A percentile compares a stretch with the other conserved stretches of the same genome.
phyloP scores from a whole-genome alignment of 2,113 vertebrate genomes.

The Sorex fumeus region DNA sequence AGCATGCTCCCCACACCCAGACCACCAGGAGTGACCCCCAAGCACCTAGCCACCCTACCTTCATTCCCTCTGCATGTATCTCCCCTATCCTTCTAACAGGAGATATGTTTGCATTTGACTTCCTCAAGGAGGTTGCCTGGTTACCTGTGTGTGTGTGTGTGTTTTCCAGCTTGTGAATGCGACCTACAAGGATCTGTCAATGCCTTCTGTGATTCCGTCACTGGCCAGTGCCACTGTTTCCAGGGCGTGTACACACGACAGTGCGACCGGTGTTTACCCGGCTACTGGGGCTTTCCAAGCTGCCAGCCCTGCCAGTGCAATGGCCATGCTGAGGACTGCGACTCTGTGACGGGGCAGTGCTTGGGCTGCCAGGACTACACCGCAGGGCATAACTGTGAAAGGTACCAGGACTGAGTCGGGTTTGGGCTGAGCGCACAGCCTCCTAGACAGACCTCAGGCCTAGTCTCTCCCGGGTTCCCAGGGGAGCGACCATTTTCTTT shows the following conservation, averaged over 20 bases:
- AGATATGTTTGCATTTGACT: background rate
- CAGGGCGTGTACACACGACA: slow-evolving; percentile 91
- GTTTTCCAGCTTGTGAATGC: slow-evolving; percentile 93
- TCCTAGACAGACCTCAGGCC: background rate
- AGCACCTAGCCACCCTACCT: too few relatives aligned
- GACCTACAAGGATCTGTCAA: slow-evolving; percentile 92
- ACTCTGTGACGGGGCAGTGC: slow-evolving; percentile 92
- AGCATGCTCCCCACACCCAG: too few relatives aligned
- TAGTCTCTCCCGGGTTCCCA: background rate
- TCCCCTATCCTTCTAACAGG: too few relatives aligned
- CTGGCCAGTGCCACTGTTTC: slow-evolving; percentile 95
- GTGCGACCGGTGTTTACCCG: slow-evolving; percentile 95
- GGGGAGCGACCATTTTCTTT: too few relatives aligned
- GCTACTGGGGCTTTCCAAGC: slow-evolving; percentile 96
- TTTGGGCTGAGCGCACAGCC: background rate
- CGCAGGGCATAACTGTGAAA: slow-evolving; percentile 93
- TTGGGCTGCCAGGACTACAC: slow-evolving; percentile 93
- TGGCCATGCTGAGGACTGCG: slow-evolving; percentile 93
- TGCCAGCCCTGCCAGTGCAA: slow-evolving; percentile 96
- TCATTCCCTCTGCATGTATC: too few relatives aligned
- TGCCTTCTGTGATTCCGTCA: slow-evolving; percentile 92
- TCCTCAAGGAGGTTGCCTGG: background rate
- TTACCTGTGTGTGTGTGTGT: too few relatives aligned
- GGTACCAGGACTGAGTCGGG: slow-evolving; percentile 85
- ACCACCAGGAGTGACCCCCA: too few relatives aligned